Percentiles rank a stretch among this genome's conserved stretches.
Evolutionary conservation across 2,888 invertebrate genomes (phyloP).

Genomic region (Theodoxus fluviatilis): DNA sequence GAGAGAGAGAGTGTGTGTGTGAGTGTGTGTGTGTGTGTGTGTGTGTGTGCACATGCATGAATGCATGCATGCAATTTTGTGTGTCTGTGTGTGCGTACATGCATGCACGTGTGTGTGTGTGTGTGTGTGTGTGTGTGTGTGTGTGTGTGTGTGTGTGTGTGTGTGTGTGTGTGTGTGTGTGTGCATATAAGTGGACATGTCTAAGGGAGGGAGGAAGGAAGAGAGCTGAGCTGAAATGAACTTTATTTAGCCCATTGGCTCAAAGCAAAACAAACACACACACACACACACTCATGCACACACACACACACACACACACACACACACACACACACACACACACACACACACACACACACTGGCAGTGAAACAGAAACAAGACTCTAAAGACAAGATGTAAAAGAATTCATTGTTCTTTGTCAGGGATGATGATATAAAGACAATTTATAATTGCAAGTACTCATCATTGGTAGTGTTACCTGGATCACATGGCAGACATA

Average conservation of each 20-base stretch:
- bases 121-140: not conserved
- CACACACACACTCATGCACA: constrained; percentile 1
- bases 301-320: no score
- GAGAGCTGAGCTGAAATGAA: not conserved
- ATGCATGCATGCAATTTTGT: not conserved
- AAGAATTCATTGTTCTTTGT: no score
- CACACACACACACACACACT: not conserved
- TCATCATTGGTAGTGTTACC: no score
- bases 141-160: constrained; percentile 7
- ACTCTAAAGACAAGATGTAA: not conserved
- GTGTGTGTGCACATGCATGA: not conserved
- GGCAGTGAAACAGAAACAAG: not conserved
- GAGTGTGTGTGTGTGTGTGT: constrained; percentile 12
- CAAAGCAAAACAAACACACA: not conserved
- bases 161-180: not conserved
- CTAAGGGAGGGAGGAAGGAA: no score
- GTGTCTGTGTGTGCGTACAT: not conserved
- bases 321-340: no score
- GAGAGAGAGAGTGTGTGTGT: not conserved
- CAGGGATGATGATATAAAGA: no score
- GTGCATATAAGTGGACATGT: not conserved
- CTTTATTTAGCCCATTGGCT: not conserved
- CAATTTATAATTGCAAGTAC: no score
- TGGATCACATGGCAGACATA: no score
- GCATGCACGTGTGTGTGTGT: not conserved